These are phyloP conservation scores for Hemiprocne comata DNA, from an alignment of 2,113 vertebrate species.

Conservation along the genomic window DNA sequence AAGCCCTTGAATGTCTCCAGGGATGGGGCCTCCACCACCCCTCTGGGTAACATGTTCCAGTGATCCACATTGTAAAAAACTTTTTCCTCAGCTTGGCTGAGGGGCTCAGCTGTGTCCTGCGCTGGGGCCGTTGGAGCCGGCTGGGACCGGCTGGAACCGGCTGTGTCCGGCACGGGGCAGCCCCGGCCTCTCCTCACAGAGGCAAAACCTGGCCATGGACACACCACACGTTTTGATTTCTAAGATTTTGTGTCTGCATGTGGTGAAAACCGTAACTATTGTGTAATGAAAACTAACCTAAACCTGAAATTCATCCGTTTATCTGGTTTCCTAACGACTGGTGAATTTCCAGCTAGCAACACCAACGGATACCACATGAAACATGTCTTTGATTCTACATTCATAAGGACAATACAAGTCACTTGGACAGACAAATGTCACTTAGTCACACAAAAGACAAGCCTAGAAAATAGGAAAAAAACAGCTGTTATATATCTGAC, in stretches of 20 bases:
- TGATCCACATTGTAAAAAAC: too few species aligned
- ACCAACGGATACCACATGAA: not conserved
- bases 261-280: not conserved
- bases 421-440: not conserved
- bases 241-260: fast-evolving
- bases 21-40: too few species aligned
- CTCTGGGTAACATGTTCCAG: too few species aligned
- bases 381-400: not conserved
- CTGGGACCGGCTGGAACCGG: too few species aligned
- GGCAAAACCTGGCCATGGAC: not conserved
- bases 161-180: too few species aligned
- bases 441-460: not conserved
- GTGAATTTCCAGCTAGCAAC: not conserved
- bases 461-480: not conserved
- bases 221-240: not conserved
- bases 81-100: too few species aligned
- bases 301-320: not conserved
- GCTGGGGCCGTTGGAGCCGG: too few species aligned
- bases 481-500: not conserved
- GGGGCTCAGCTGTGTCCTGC: too few species aligned
- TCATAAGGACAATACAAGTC: not conserved
- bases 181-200: not conserved
- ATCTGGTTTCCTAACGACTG: not conserved
- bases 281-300: not conserved
- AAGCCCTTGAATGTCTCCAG: too few species aligned